Percentiles rank a stretch among this genome's conserved stretches.
Evolutionary conservation across 2,113 vertebrate genomes (phyloP).

Genomic region (Austrofundulus limnaeus): DNA sequence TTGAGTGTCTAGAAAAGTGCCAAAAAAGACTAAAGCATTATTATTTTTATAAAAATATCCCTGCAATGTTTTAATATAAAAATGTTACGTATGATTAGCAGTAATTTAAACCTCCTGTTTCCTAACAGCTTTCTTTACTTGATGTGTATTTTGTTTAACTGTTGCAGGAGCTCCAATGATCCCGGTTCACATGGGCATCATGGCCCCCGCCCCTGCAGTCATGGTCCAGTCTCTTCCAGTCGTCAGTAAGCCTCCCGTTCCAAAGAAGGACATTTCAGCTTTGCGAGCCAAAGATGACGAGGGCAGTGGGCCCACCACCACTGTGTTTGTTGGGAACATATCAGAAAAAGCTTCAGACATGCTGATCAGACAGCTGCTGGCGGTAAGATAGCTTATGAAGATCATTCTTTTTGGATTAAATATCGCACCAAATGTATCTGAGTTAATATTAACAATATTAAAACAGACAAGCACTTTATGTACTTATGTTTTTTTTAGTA

Average conservation of each 20-base stretch:
- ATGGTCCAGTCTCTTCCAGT: slow-evolving; percentile 89
- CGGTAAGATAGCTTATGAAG: slow-evolving; percentile 86
- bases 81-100: no score
- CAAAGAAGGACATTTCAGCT: slow-evolving; percentile 84
- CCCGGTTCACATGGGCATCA: slow-evolving; percentile 97
- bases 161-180: slow-evolving; percentile 92
- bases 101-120: neutral
- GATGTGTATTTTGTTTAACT: neutral
- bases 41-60: no score
- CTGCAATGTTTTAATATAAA: no score
- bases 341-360: slow-evolving; percentile 98
- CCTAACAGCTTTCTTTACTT: neutral
- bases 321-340: slow-evolving; percentile 98
- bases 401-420: no score
- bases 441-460: no score
- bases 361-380: slow-evolving; percentile 95
- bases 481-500: no score
- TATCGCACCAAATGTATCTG: no score
- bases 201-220: slow-evolving; percentile 89
- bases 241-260: slow-evolving; percentile 90
- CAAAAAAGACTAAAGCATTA: no score
- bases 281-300: slow-evolving; percentile 88
- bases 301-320: slow-evolving; percentile 93
- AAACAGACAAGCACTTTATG: no score
- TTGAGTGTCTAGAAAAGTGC: no score